Percentiles rank a stretch among this genome's conserved stretches.
Evolutionary conservation across 2,888 invertebrate species (phyloP).

Genomic region (Marronus borbonicus): DNA sequence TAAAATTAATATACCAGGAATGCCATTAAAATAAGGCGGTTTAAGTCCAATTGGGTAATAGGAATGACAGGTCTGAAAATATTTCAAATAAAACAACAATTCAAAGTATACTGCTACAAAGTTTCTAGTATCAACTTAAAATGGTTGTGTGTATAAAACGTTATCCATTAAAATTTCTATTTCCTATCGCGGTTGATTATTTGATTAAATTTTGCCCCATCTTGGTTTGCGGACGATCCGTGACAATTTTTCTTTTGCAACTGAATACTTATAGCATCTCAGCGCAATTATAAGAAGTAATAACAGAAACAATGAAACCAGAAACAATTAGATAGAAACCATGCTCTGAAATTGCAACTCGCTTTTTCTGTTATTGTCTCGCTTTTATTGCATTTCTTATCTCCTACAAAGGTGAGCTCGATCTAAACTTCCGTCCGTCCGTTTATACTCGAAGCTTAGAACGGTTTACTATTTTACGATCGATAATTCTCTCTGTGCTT

Average conservation of each 20-base stretch:
- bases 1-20: too few relatives aligned
- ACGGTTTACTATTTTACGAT: slow-evolving; percentile 33
- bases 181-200: too few relatives aligned
- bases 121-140: too few relatives aligned
- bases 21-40: too few relatives aligned
- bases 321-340: slow-evolving; percentile 23
- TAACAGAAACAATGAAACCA: not conserved
- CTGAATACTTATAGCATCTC: not conserved
- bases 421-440: not conserved
- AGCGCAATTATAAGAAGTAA: not conserved
- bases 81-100: too few relatives aligned
- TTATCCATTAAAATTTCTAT: too few relatives aligned
- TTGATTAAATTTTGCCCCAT: too few relatives aligned
- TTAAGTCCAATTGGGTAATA: too few relatives aligned
- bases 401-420: slow-evolving; percentile 4
- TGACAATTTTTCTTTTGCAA: not conserved
- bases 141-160: too few relatives aligned
- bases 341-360: slow-evolving; percentile 20
- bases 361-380: slow-evolving; percentile 39
- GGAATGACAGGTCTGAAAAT: too few relatives aligned
- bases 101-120: too few relatives aligned
- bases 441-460: not conserved
- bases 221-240: too few relatives aligned
- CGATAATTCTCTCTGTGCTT: slow-evolving; percentile 27
- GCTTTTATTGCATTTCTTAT: slow-evolving; percentile 36